Evolutionary conservation across 2,797 vertebrate genomes (phyloP).

Genomic region (Sternarchorhynchus goeldii): DNA sequence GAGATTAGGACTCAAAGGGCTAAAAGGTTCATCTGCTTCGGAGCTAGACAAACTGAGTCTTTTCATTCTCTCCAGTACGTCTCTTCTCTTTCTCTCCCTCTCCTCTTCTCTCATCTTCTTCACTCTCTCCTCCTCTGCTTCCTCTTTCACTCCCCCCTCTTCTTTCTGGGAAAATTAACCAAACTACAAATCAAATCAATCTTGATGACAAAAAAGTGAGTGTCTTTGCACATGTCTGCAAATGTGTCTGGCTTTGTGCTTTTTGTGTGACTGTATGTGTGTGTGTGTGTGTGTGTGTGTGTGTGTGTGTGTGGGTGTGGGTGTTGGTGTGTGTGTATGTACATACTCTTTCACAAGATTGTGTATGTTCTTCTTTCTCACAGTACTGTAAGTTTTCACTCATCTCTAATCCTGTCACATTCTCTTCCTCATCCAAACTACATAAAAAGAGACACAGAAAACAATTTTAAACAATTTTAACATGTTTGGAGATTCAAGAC

Average conservation of each 20-base stretch:
- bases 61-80: slow-evolving; percentile 64
- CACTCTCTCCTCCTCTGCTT: slow-evolving; percentile 59
- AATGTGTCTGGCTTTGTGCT: neutral
- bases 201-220: neutral
- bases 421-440: slow-evolving; percentile 35
- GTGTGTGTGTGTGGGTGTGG: neutral
- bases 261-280: neutral
- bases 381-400: neutral
- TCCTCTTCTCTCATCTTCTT: slow-evolving; percentile 65
- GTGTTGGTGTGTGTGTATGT: neutral
- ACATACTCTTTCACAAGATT: slow-evolving; percentile 17
- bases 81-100: slow-evolving; percentile 54
- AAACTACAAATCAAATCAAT: too few species aligned
- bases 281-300: neutral
- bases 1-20: slow-evolving; percentile 73
- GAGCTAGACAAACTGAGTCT: slow-evolving; percentile 62
- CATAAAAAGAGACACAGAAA: slow-evolving; percentile 1
- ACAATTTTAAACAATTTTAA: neutral
- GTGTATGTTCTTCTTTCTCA: slow-evolving; percentile 18
- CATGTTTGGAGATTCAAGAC: neutral
- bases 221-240: too few species aligned
- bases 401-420: neutral
- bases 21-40: slow-evolving; percentile 67
- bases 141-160: slow-evolving; percentile 38
- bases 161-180: neutral